Base-by-base conservation (phyloP, 2,797 vertebrate genomes). In the Aeoliscus strigatus region DNA sequence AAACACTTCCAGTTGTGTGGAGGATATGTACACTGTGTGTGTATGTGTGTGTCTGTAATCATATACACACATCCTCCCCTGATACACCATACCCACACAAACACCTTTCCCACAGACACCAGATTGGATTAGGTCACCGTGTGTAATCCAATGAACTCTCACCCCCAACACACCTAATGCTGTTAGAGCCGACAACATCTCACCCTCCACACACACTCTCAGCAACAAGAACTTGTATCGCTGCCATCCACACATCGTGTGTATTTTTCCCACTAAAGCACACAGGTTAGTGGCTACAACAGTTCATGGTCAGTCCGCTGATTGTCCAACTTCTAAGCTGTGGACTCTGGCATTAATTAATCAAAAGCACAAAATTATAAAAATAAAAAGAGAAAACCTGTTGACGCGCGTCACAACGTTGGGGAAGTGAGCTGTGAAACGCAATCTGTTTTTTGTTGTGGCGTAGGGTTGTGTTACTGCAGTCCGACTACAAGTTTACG, bases 121-220 rank as follows among this genome's bases (percentile, higher is more conserved):
- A 63, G 63, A 73, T 59, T 55, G 66, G 69, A 77, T 75, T 60
- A 75, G 57, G 50, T 71, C 51, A 53, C 17, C 1, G 5, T 33
- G 41, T 38, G 57, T 79, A 77, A 82, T 79, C 73, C 72, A 66
- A 64, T 77, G 70, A 81, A 67, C 56, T 71, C 51, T 73, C 67
- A 73, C 67, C 74, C 70, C 39, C 47, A 48, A 44, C 55, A 61
- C 16, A 38, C 33, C 51, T 65, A 60, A 73, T 64, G 47, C 43
- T 47, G 47, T 74, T 55, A 60, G 37, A 63, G 49, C 39, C 13
- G 51, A 45, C 61, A 55, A 21, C 47, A 56, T 44, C 39, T 14
- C 36, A 40, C n/a, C n/a, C n/a, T n/a, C n/a, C n/a, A n/a, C n/a
- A n/a, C n/a, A n/a, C n/a, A n/a, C n/a, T n/a, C n/a, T n/a, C n/a